A percentile compares a stretch with the other conserved stretches of the same genome.
These are phyloP conservation scores for Murina feae DNA, from an alignment of 2,113 vertebrate genomes.

Conservation along the genomic window DNA sequence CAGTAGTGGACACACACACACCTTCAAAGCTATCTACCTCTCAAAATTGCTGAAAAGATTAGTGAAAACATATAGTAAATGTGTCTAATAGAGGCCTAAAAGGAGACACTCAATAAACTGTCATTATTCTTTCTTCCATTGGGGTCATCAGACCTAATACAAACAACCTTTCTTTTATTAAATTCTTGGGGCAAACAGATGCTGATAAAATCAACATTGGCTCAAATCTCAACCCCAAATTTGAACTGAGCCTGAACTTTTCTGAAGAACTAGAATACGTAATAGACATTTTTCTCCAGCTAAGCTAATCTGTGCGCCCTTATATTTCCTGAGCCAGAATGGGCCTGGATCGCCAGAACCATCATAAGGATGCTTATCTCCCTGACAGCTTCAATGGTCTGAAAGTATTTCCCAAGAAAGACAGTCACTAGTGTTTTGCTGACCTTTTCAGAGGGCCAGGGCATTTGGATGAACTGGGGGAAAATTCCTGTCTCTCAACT, in stretches of 20 bases:
- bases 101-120: background rate
- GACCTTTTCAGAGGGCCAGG: slow-evolving; percentile 34
- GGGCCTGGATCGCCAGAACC: background rate
- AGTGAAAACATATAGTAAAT: background rate
- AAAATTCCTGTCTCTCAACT: background rate
- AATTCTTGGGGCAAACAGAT: background rate
- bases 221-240: background rate
- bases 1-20: background rate
- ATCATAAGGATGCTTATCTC: slow-evolving; percentile 36
- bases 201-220: slow-evolving; percentile 38
- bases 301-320: background rate
- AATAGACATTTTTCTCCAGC: background rate
- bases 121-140: background rate
- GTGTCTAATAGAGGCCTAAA: background rate
- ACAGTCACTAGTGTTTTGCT: background rate
- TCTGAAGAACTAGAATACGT: background rate
- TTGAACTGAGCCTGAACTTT: slow-evolving; percentile 58
- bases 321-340: background rate
- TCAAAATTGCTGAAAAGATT: background rate
- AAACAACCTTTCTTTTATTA: slow-evolving; percentile 8
- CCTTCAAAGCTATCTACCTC: background rate
- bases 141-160: background rate
- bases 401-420: slow-evolving; percentile 34
- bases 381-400: background rate
- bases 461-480: background rate